Base-by-base conservation (phyloP, 2,888 invertebrate species). In the Tenthredo notha region DNA sequence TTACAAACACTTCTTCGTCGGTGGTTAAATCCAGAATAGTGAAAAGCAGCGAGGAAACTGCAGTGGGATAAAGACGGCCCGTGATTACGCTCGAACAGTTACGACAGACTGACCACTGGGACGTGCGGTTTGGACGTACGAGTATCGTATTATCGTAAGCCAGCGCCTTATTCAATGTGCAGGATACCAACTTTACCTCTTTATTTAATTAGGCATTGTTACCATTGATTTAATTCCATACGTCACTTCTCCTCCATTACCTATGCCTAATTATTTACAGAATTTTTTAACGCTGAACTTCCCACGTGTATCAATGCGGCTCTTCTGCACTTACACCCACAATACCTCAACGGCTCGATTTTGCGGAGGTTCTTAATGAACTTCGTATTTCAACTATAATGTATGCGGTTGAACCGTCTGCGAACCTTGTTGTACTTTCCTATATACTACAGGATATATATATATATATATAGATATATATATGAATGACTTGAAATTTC, bases 151-250 rank as follows among this genome's bases (percentile, higher is more conserved):
- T 54, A 74, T 74, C 74, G 74, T 74, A 74, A 50, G 7, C n/a
- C 50, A 21, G 61, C 65, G 70, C 18, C 33, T 83, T 67, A 70
- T 67, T 67, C 70, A 3, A 65, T 70, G 83, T 67, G 40, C 43
- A 80, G 80, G 80, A 25, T 77, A 33, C 18, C 65, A 80, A 40
- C 65, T 83, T 50, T 12, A 29, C 67, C 50, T 70, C 58, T 83
- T 67, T 67, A 47, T 47, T 67, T 83, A 83, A 83, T 83, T 83
- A 83, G 29, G 67, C 70, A 83, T 83, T 83, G 67, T 83, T 47
- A 43, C 33, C 67, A 70, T 83, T 83, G 29, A 83, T 83, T 67
- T 50, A 50, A 83, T 83, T 83, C 83, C 70, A 70, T n/a, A 47
- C 67, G 83, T 83, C 70, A 83, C 50, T 40, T 37, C 25, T 40